Evolutionary conservation across 1,140 invertebrate genomes (phyloP), one percentile per base, ranked within the genome.

Genomic region (Steinernema feltiae): DNA sequence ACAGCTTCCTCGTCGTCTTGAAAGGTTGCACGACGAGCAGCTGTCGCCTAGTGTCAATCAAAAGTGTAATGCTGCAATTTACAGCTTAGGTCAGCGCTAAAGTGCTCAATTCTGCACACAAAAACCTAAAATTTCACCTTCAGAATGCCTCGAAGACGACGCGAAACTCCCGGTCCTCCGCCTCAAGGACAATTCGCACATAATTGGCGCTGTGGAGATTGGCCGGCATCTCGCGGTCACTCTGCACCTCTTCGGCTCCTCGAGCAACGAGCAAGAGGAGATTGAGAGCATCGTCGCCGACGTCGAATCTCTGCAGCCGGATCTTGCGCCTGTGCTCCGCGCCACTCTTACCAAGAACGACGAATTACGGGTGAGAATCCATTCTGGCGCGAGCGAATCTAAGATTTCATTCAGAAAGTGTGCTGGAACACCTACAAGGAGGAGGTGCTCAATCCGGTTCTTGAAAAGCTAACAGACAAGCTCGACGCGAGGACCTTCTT

Each of bases 211-310:
- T 21, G 53, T 63, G 53, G 53, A 63, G 53, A 63, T 63, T n/a
- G 53, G 53, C 3, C 53, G 53, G 2, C 53, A 63, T 27, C 53
- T 63, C 2, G 53, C 53, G 3, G 24, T 63, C 24, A 63, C 7
- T 21, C 53, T 63, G 53, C 53, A 63, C 53, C 53, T 63, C 24
- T 63, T 63, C 24, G 53, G 53, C 53, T 63, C 53, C 53, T 63
- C 53, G 7, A 63, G 53, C 53, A 27, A 3, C 24, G 12, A 63
- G 53, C 53, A 63, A 27, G 53, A 63, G 24, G 53, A 63, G 53
- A 63, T 63, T 21, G 53, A 63, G 24, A 63, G 53, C 53, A 63
- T 63, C 53, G 53, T 63, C 53, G 53, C 53, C 53, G 12, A 63
- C 24, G 53, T 63, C 12, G 53, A 63, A 27, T 63, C 53, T 3